Base-by-base conservation (phyloP, 2,888 invertebrate genomes). In the Cephus runcator region DNA sequence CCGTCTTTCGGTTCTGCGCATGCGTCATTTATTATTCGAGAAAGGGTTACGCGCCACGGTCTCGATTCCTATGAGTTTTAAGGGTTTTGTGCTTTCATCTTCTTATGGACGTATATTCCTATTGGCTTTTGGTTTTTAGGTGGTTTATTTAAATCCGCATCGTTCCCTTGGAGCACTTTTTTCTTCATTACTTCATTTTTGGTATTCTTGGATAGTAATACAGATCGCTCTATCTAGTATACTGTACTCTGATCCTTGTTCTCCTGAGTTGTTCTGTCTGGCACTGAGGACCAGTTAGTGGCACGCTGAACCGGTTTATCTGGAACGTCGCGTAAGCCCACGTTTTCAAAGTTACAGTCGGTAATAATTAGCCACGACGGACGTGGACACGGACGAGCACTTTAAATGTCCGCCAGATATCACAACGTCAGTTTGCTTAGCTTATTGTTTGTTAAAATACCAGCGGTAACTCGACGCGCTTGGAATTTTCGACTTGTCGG, bases 351-450 rank as follows among this genome's bases (percentile, higher is more conserved):
- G 56, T 56, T 56, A 56, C 82, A 79, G 86, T 82, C 79, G 82
- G 80, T 75, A 80, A 84, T 89, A 89, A 89, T 89, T 89, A 89
- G 86, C 78, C 81, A 73, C 83, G 86, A 89, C 87, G 86, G 89
- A 90, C 89, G 85, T 87, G 88, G 87, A 90, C 90, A 90, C 82
- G 88, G 83, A 84, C 84, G 80, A 86, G 89, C 90, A 89, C 88
- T 89, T 89, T 88, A 89, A 89, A 88, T 86, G 88, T 90, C 90
- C 82, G 85, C 85, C 85, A 82, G 83, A 77, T 84, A 83, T 84
- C 84, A 80, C 79, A 77, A 81, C 76, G 79, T 77, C 75, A 81
- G 83, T 83, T 85, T 80, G 82, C 85, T 84, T 87, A 84, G 83
- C 83, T 87, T 83, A 87, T 88, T 86, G 89, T 88, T 89, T 88